phyloP scores from a whole-genome alignment of 2,113 vertebrate genomes.

The Synodontis membranacea region DNA sequence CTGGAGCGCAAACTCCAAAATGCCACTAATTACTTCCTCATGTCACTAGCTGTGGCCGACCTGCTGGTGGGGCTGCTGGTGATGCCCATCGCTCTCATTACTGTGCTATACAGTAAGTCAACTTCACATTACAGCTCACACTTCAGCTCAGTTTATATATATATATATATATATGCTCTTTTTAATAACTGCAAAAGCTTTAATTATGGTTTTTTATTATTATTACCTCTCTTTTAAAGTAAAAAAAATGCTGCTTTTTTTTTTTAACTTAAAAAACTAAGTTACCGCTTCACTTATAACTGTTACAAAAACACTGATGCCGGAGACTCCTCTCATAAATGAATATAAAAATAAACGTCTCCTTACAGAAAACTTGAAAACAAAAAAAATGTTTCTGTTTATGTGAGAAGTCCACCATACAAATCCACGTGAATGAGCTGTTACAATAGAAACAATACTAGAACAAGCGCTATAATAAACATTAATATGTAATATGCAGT shows the following conservation, averaged over 20 bases:
- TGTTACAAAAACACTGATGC: background rate
- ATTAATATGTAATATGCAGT: background rate
- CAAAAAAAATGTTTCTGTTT: too few species aligned
- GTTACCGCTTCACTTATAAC: background rate
- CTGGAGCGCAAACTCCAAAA: slow-evolving; percentile 95
- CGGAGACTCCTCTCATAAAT: background rate
- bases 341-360: background rate
- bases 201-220: background rate
- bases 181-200: background rate
- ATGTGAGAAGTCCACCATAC: background rate
- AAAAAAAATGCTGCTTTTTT: background rate
- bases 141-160: background rate
- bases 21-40: slow-evolving; percentile 97
- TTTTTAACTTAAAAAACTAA: too few species aligned
- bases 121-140: background rate
- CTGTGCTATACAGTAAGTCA: slow-evolving; percentile 86
- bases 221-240: background rate
- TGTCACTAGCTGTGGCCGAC: slow-evolving; percentile 92
- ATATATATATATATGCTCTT: background rate
- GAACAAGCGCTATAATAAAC: background rate
- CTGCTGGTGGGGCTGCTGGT: slow-evolving; percentile 94
- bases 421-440: background rate
- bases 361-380: background rate
- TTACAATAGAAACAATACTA: background rate
- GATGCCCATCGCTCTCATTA: slow-evolving; percentile 93